Evolutionary conservation across 1,140 invertebrate species (phyloP).

Genomic region (Bombus huntii): DNA sequence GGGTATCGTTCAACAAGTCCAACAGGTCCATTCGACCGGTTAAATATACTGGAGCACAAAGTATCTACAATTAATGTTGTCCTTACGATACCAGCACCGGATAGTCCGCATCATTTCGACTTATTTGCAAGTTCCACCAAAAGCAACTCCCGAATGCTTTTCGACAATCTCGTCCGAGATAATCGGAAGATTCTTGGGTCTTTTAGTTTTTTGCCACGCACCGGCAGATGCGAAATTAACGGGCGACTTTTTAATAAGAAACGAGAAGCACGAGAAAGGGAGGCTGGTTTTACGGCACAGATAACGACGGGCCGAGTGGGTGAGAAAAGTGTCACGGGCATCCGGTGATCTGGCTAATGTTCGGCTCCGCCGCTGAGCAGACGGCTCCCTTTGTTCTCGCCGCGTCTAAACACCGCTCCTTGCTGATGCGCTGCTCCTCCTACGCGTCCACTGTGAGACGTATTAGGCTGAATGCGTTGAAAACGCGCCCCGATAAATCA

Average conservation of each 20-base stretch:
- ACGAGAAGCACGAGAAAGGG: not conserved
- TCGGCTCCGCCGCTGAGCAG: constrained; percentile 34
- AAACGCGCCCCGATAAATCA: constrained; percentile 70
- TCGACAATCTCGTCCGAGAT: constrained; percentile 30
- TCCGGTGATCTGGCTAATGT: constrained; percentile 82
- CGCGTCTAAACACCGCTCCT: constrained; percentile 37
- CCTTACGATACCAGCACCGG: constrained; percentile 11
- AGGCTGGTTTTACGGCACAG: constrained; percentile 39
- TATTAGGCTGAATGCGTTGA: constrained; percentile 71
- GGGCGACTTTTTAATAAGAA: constrained; percentile 34
- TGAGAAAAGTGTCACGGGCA: constrained; percentile 76
- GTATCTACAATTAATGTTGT: constrained; percentile 55
- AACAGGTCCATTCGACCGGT: not conserved
- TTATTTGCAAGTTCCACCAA: constrained; percentile 15
- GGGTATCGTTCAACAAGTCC: too few species aligned
- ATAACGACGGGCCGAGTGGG: constrained; percentile 69
- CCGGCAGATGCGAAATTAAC: constrained; percentile 56
- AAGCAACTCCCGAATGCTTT: constrained; percentile 32
- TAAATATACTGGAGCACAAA: constrained; percentile 29
- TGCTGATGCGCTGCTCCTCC: not conserved
- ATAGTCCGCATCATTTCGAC: too few species aligned
- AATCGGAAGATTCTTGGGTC: not conserved
- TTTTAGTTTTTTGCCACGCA: constrained; percentile 32
- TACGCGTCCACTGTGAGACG: constrained; percentile 49
- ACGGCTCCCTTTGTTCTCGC: constrained; percentile 71